These are phyloP conservation scores for Ctenopoma multispine DNA, from an alignment of 2,797 vertebrate genomes.

Conservation along the genomic window DNA sequence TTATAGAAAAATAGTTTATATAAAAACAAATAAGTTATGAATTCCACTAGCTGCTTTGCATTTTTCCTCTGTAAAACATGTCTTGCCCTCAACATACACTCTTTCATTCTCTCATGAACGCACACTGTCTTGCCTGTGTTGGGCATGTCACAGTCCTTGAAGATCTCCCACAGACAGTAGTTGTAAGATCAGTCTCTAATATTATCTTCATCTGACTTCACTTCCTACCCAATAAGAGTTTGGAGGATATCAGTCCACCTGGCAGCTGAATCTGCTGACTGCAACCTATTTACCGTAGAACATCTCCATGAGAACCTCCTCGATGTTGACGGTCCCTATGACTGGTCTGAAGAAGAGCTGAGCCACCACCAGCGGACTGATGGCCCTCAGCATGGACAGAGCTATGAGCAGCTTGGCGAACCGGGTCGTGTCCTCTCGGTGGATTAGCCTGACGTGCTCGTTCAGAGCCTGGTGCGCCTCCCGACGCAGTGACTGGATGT, in stretches of 20 bases:
- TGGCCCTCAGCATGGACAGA: slow-evolving; percentile 91
- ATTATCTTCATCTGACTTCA: slow-evolving; percentile 27
- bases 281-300: slow-evolving; percentile 90
- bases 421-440: slow-evolving; percentile 88
- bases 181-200: slow-evolving; percentile 18
- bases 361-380: slow-evolving; percentile 90
- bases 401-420: slow-evolving; percentile 92
- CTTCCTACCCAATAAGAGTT: slow-evolving; percentile 17
- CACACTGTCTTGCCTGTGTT: slow-evolving; percentile 5
- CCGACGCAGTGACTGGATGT: slow-evolving; percentile 94
- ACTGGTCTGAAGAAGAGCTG: slow-evolving; percentile 97
- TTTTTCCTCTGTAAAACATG: slow-evolving; percentile 60
- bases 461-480: slow-evolving; percentile 95
- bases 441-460: slow-evolving; percentile 91
- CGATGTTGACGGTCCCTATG: slow-evolving; percentile 95
- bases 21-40: slow-evolving; percentile 93
- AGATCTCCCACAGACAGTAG: slow-evolving; percentile 37
- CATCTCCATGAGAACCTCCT: slow-evolving; percentile 98
- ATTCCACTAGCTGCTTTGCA: slow-evolving; percentile 72
- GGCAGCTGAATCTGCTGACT: slow-evolving; percentile 29
- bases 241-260: slow-evolving; percentile 24
- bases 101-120: slow-evolving; percentile 23
- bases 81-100: slow-evolving; percentile 19
- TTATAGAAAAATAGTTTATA: slow-evolving; percentile 95
- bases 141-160: slow-evolving; percentile 49